Evolutionary conservation across 2,113 vertebrate genomes (phyloP).

Genomic region (Myiagra hebetior): DNA sequence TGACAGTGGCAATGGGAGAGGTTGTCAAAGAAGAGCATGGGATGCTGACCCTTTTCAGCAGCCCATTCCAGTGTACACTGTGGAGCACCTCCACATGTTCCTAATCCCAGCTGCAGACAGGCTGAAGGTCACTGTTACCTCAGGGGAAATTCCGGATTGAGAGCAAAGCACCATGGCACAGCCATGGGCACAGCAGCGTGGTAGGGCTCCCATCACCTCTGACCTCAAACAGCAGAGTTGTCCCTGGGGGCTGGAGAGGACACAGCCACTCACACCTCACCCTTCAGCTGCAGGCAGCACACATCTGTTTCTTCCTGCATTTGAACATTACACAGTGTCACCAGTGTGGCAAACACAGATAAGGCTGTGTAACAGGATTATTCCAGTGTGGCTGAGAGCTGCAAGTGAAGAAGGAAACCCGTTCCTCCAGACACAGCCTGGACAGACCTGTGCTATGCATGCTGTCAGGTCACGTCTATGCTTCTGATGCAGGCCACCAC

Average conservation of each 20-base stretch:
- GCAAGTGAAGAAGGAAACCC: background rate
- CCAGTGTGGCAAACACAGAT: background rate
- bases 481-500: background rate
- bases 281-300: background rate
- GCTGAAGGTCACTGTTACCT: background rate
- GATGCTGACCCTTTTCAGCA: background rate
- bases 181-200: background rate
- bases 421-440: background rate
- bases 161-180: background rate
- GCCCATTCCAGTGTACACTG: background rate
- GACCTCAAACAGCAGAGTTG: background rate
- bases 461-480: accelerated
- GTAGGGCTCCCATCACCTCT: background rate
- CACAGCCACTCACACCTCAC: background rate
- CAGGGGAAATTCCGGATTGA: background rate
- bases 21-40: background rate
- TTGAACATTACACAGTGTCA: background rate
- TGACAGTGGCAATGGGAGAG: background rate
- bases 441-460: background rate
- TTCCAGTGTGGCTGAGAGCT: background rate
- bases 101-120: background rate
- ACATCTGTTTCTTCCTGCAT: background rate
- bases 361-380: background rate
- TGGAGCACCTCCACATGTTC: background rate
- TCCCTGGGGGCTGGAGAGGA: background rate